Percentiles rank a stretch among this genome's conserved stretches.
phyloP scores from a whole-genome alignment of 2,797 vertebrate species.

The Odontamblyopus lacepedii region DNA sequence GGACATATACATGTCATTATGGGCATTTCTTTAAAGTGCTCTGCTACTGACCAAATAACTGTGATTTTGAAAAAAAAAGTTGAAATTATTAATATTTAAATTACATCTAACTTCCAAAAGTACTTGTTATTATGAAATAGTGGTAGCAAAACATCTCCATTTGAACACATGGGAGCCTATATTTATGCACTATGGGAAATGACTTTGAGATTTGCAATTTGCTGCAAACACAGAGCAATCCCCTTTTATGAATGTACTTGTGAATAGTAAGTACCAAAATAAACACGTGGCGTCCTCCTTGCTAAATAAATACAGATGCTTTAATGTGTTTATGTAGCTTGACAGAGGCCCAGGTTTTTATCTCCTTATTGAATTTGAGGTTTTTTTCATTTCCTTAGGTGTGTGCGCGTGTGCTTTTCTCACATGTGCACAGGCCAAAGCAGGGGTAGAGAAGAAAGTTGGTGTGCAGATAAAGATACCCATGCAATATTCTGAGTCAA shows the following conservation, averaged over 20 bases:
- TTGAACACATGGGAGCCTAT: not conserved
- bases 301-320: slow-evolving; percentile 43
- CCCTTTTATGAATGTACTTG: slow-evolving; percentile 29
- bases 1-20: not conserved
- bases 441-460: slow-evolving; percentile 53
- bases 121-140: not conserved
- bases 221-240: not conserved
- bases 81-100: not conserved
- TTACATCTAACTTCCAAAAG: not conserved
- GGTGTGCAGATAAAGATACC: slow-evolving; percentile 58
- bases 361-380: slow-evolving; percentile 31
- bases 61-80: not conserved
- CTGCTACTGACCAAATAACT: not conserved
- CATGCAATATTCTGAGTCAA: slow-evolving; percentile 73
- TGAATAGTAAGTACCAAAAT: slow-evolving; percentile 46
- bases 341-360: slow-evolving; percentile 49
- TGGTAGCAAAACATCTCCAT: not conserved
- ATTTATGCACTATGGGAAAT: not conserved
- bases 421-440: slow-evolving; percentile 25
- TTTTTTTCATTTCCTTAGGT: slow-evolving; percentile 52
- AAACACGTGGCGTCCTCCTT: slow-evolving; percentile 15
- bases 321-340: slow-evolving; percentile 44
- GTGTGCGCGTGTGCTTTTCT: slow-evolving; percentile 6
- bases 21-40: not conserved
- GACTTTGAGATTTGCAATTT: not conserved